phyloP scores from a whole-genome alignment of 53 echinoderm and acorn worm species.

The Antedon mediterranea region DNA sequence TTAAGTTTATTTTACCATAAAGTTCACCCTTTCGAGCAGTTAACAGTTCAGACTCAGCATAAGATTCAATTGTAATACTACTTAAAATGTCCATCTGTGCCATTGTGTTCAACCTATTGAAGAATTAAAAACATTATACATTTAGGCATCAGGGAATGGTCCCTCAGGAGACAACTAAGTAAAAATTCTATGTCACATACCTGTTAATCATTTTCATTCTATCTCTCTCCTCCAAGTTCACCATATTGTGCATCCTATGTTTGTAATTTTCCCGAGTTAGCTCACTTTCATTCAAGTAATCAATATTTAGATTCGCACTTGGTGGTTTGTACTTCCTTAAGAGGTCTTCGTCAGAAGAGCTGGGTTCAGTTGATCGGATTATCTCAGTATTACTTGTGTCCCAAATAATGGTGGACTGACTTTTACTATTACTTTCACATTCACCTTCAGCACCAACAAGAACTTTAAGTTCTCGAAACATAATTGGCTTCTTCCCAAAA shows the following conservation, averaged over 20 bases:
- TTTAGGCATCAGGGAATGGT: no score
- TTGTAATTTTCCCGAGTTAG: slow-evolving; percentile 56
- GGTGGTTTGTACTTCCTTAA: no score
- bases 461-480: slow-evolving; percentile 35
- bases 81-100: slow-evolving; percentile 16
- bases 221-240: slow-evolving; percentile 62
- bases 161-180: no score
- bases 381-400: slow-evolving; percentile 49
- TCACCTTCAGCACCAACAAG: slow-evolving; percentile 21
- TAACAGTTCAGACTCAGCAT: background rate
- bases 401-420: slow-evolving; percentile 43
- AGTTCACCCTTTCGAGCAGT: slow-evolving; percentile 31
- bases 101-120: slow-evolving; percentile 31
- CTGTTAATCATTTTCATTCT: slow-evolving; percentile 47
- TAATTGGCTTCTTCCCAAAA: no score
- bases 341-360: slow-evolving; percentile 8
- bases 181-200: slow-evolving; percentile 39
- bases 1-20: slow-evolving; percentile 46
- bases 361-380: background rate
- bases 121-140: background rate
- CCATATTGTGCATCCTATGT: slow-evolving; percentile 76
- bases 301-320: slow-evolving; percentile 29
- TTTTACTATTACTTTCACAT: background rate
- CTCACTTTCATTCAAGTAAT: slow-evolving; percentile 20
- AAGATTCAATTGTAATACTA: slow-evolving; percentile 11